These are phyloP conservation scores for Hydropsyche betteni DNA, from an alignment of 2,888 invertebrate species.

Conservation along the genomic window DNA sequence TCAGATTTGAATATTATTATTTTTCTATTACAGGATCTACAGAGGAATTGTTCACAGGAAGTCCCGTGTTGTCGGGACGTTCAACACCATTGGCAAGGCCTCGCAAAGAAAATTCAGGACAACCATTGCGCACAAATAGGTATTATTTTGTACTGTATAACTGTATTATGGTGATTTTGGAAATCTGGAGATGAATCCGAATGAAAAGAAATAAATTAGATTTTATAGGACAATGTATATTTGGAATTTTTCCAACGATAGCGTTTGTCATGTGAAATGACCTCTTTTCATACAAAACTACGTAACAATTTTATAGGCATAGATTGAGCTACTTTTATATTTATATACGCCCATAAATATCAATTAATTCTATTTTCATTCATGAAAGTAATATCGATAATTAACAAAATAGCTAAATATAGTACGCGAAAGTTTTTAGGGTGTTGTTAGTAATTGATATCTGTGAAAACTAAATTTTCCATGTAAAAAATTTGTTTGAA, in stretches of 20 bases:
- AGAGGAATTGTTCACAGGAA: slow-evolving; percentile 60
- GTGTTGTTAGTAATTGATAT: too few species aligned
- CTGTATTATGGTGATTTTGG: too few species aligned
- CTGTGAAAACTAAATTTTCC: background rate
- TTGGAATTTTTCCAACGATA: slow-evolving; percentile 1
- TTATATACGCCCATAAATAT: background rate
- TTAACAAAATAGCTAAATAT: too few species aligned
- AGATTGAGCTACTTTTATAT: slow-evolving; percentile 1
- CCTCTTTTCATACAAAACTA: slow-evolving; percentile 2
- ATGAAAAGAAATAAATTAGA: background rate
- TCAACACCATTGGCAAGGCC: slow-evolving; percentile 75
- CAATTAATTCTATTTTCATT: background rate
- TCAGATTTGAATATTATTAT: slow-evolving; percentile 32
- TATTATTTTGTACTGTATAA: slow-evolving; percentile 48
- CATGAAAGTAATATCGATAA: too few species aligned
- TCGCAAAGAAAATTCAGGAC: slow-evolving; percentile 71
- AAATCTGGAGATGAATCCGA: background rate
- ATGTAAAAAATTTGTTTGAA: background rate
- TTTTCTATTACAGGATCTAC: slow-evolving; percentile 59
- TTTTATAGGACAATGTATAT: slow-evolving; percentile 6
- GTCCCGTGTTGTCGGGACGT: slow-evolving; percentile 67
- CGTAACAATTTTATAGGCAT: background rate
- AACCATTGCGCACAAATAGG: slow-evolving; percentile 74
- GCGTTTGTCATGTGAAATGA: background rate
- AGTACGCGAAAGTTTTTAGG: too few species aligned